Evolutionary conservation across 2,113 vertebrate species (phyloP).

Genomic region (Cynocephalus volans): DNA sequence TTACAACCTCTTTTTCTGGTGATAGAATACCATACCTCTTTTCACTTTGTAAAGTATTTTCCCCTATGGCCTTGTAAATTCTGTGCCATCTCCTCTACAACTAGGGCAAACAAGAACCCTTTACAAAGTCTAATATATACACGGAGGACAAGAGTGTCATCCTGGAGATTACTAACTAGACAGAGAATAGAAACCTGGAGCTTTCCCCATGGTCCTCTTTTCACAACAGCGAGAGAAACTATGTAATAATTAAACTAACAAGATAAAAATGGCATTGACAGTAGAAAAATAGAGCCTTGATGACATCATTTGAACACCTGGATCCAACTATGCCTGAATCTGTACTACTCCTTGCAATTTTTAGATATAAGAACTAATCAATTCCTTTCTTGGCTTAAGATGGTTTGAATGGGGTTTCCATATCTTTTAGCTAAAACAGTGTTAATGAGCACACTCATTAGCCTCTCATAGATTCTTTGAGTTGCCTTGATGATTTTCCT

Average conservation of each 20-base stretch:
- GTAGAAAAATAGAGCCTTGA: neutral
- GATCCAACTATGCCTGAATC: neutral
- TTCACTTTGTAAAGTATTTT: neutral
- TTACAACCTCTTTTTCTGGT: neutral
- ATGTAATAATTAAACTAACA: neutral
- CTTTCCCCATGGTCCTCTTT: neutral
- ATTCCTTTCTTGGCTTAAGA: neutral
- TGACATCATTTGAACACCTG: neutral
- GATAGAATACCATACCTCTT: neutral
- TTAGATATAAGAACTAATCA: neutral
- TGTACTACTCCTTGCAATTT: neutral
- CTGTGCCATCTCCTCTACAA: neutral
- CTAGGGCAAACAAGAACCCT: neutral
- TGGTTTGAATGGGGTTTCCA: neutral
- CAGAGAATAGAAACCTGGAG: neutral
- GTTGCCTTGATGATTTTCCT: neutral
- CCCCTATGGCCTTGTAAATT: neutral
- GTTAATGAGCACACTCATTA: neutral
- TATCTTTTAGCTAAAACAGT: neutral
- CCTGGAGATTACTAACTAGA: neutral
- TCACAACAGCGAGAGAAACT: neutral
- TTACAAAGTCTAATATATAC: neutral
- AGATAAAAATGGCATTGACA: neutral
- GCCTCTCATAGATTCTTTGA: neutral
- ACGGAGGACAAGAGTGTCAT: neutral